Base-by-base conservation (phyloP, 2,797 vertebrate genomes). In the Microctenopoma stevenorrisi region DNA sequence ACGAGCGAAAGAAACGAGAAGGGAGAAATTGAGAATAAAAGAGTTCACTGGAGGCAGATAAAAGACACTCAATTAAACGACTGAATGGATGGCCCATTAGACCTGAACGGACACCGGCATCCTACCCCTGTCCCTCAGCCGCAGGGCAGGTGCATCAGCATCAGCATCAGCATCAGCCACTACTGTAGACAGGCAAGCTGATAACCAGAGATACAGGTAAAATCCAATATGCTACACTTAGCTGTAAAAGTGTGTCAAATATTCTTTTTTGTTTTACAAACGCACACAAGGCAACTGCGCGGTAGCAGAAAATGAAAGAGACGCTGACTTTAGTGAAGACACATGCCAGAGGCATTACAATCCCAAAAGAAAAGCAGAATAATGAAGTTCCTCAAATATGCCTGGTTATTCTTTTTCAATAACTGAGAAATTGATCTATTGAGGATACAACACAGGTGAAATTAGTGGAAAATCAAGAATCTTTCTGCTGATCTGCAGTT, bases 61-160 rank as follows among this genome's bases (percentile, higher is more conserved):
- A 91, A 85, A 79, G 87, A 88, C 84, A 88, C 87, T 91, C 86
- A 91, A 92, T 92, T 91, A 91, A 91, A 91, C 42, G 85, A 79
- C n/a, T 86, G 87, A 91, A 90, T 82, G 88, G 87, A 93, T 88
- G 80, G 81, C 53, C 85, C 76, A 88, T 91, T 91, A 88, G 83
- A 88, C 83, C 83, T 69, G 77, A 91, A 89, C 72, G 60, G 89
- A 89, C 89, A 89, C 87, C 82, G 80, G 84, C 77, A 82, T 25
- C 60, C 38, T 11, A 46, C 18, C 22, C 11, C 14, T 40, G 67
- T 46, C 58, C 46, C 66, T 43, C 79, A 64, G 78, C 80, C 69
- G 59, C 86, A 72, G 77, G 81, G 72, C 83, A 80, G 77, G 66
- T 73, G 86, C 89, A 88, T 90, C 87, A 90, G 74, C 76, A 76